Evolutionary conservation across 2,888 invertebrate species (phyloP), one percentile per base, ranked within the genome.

Genomic region (Graphium colonna): DNA sequence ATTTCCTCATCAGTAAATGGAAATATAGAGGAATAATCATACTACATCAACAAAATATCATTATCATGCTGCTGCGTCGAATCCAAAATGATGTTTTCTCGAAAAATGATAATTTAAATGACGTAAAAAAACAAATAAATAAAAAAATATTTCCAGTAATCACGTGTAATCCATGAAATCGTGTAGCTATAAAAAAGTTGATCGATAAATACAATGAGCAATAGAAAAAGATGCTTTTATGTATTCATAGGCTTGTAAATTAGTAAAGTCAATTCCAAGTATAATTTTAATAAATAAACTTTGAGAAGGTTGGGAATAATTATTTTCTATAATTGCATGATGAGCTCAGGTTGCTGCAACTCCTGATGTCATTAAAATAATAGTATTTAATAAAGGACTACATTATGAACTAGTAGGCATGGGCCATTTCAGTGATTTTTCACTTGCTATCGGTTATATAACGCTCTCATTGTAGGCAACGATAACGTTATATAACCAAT

Each of bases 161-260:
- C n/a, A 94, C 94, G 88, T 94, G 94, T 49, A 94, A 12, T n/a
- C 94, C 94, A 72, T 95, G 94, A 31, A 95, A 95, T 77, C 94
- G 94, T 55, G 94, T 95, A 51, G 93, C 91, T 73, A 90, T n/a
- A n/a, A 92, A 95, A 63, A 62, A 33, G 60, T 62, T 28, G 93
- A 91, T 0, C 94, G 94, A 79, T 92, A 95, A 65, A 92, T n/a
- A n/a, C n/a, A 91, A 72, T 78, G 77, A 0, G n/a, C n/a, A n/a
- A n/a, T n/a, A n/a, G n/a, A n/a, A n/a, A n/a, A n/a, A n/a, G n/a
- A n/a, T n/a, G n/a, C 75, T 71, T 93, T 91, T 55, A 84, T 70
- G 82, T 95, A 95, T 91, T 95, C 94, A 72, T 91, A 91, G 0
- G 79, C 90, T 91, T 95, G 94, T 67, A 46, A 90, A 77, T 13